Conservation (phyloP, 2,888 invertebrate genomes). For the Idaea biselata region DNA sequence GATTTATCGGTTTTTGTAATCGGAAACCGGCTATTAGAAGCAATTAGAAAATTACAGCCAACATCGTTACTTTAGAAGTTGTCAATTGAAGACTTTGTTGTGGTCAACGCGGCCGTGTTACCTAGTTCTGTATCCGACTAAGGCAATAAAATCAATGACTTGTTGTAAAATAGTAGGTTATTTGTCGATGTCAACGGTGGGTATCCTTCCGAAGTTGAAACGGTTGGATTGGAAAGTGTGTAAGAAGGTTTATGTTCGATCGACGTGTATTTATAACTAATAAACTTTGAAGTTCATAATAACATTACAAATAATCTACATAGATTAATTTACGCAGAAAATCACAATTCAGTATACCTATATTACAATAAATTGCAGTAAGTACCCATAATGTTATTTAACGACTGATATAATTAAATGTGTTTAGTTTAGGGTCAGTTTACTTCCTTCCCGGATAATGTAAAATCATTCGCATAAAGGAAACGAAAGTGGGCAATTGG, state of each 20-base stretch:
- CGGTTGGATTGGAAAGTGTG: not conserved
- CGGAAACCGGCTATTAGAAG: slow-evolving; percentile 27
- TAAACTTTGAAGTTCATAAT: not conserved
- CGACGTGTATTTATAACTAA: not conserved
- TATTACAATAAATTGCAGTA: too few relatives aligned
- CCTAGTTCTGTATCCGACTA: not conserved
- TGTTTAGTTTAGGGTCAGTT: slow-evolving; percentile 2
- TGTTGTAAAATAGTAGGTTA: not conserved
- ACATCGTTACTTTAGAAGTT: slow-evolving; percentile 21
- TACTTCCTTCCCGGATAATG: slow-evolving; percentile 39
- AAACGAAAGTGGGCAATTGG: slow-evolving; percentile 36
- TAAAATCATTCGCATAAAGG: slow-evolving; percentile 35
- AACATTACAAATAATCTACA: not conserved
- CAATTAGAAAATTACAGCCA: slow-evolving; percentile 32
- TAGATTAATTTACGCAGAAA: not conserved
- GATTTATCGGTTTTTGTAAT: slow-evolving; percentile 32
- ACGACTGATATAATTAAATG: not conserved
- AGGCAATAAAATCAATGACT: not conserved
- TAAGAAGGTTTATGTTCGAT: not conserved
- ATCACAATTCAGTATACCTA: not conserved
- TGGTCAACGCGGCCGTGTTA: slow-evolving; percentile 14
- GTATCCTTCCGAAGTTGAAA: not conserved
- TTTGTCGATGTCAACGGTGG: not conserved
- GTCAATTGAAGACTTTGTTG: slow-evolving; percentile 20
- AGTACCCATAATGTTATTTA: slow-evolving; percentile 17